These are phyloP conservation scores for Rhipidura dahli DNA, from an alignment of 2,113 vertebrate genomes.

Conservation along the genomic window DNA sequence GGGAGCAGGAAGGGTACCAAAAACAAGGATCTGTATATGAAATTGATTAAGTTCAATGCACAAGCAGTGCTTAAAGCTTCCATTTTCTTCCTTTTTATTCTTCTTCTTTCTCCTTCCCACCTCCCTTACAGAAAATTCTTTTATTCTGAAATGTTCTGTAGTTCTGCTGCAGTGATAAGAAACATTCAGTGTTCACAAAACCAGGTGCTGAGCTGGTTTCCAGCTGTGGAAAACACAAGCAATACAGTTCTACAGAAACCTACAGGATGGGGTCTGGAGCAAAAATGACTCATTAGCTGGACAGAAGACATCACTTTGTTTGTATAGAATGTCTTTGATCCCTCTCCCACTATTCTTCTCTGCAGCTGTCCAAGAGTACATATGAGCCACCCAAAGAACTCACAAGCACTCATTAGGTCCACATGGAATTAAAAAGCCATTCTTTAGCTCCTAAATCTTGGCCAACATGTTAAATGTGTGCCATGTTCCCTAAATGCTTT, in stretches of 20 bases:
- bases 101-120: rapidly evolving
- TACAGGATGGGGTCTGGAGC: background rate
- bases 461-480: background rate
- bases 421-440: background rate
- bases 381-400: background rate
- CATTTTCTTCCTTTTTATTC: background rate
- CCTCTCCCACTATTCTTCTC: background rate
- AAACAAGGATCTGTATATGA: background rate
- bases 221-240: background rate
- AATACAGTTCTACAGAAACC: background rate
- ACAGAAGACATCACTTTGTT: background rate
- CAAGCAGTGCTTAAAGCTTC: background rate
- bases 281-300: background rate
- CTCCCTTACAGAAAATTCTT: background rate
- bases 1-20: background rate
- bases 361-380: background rate
- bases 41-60: background rate
- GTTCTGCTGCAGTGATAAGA: background rate
- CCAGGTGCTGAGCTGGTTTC: background rate
- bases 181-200: background rate
- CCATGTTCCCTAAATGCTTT: background rate
- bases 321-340: background rate
- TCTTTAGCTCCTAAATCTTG: background rate
- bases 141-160: background rate
- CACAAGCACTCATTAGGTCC: background rate